phyloP scores from a whole-genome alignment of 2,797 vertebrate genomes.

The Myotis findleyi region DNA sequence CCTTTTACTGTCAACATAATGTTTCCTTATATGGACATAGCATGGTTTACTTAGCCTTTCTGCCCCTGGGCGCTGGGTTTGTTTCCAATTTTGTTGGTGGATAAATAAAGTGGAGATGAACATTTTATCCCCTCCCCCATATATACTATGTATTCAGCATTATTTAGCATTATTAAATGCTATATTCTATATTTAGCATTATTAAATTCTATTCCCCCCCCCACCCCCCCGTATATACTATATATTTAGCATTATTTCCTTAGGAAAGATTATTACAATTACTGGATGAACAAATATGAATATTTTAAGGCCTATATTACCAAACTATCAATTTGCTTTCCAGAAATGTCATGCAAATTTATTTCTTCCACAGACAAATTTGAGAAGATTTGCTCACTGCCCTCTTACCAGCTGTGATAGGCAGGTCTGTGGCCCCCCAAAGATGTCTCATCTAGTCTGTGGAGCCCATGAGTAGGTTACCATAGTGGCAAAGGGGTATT shows the following conservation, averaged over 20 bases:
- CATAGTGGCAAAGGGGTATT: not conserved
- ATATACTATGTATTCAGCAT: not conserved
- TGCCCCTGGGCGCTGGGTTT: not conserved
- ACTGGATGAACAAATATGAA: not conserved
- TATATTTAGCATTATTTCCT: slow-evolving; percentile 20
- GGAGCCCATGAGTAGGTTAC: not conserved
- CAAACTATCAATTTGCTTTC: not conserved
- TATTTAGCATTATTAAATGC: not conserved
- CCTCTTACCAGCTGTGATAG: not conserved
- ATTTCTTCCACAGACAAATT: not conserved
- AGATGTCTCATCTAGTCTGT: not conserved
- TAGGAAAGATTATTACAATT: slow-evolving; percentile 18
- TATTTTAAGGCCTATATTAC: slow-evolving; percentile 2
- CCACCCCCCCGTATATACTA: not conserved
- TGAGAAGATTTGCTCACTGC: not conserved
- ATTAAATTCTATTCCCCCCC: not conserved
- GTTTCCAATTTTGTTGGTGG: slow-evolving; percentile 22
- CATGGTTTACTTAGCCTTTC: not conserved
- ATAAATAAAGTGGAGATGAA: slow-evolving; percentile 2
- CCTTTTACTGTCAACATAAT: not conserved
- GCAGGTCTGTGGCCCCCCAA: not conserved
- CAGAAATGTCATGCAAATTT: slow-evolving; percentile 1
- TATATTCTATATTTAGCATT: no score
- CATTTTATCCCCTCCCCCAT: not conserved
- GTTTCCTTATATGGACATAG: not conserved